phyloP scores from a whole-genome alignment of 1,140 invertebrate species.

The Hyposmocoma kahamanoa region DNA sequence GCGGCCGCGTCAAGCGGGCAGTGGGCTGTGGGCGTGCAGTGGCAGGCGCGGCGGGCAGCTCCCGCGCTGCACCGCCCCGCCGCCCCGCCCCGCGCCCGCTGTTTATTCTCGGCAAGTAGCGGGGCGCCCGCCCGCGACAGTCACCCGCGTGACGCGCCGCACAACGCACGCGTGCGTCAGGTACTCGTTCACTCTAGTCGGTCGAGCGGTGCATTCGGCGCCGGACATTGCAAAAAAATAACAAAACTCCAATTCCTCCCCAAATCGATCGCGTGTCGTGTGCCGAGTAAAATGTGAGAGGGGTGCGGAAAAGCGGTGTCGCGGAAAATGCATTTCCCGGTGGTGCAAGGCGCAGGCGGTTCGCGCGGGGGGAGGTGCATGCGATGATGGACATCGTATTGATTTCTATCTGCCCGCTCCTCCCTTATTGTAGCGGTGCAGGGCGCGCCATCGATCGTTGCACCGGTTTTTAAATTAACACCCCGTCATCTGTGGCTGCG shows the following conservation, averaged over 20 bases:
- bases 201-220: slow-evolving; percentile 52
- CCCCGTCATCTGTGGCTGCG: slow-evolving; percentile 17
- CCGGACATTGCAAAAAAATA: slow-evolving; percentile 48
- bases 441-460: slow-evolving; percentile 68
- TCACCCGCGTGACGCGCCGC: slow-evolving; percentile 61
- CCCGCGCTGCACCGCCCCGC: slow-evolving; percentile 47
- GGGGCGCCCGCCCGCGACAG: slow-evolving; percentile 53
- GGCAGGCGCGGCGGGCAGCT: slow-evolving; percentile 43
- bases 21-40: slow-evolving; percentile 53
- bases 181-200: slow-evolving; percentile 26
- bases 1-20: slow-evolving; percentile 22
- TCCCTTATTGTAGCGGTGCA: slow-evolving; percentile 66
- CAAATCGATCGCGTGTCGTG: background rate
- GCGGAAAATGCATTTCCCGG: slow-evolving; percentile 65
- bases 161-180: slow-evolving; percentile 49
- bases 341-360: slow-evolving; percentile 59
- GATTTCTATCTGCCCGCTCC: slow-evolving; percentile 72
- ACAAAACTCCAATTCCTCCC: slow-evolving; percentile 13
- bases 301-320: slow-evolving; percentile 35
- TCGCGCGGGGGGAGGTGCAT: slow-evolving; percentile 46
- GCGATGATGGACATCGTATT: slow-evolving; percentile 72
- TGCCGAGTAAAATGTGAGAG: slow-evolving; percentile 19
- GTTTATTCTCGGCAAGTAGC: slow-evolving; percentile 63
- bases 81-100: slow-evolving; percentile 39
- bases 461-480: slow-evolving; percentile 54